Evolutionary conservation across 2,113 vertebrate species (phyloP).

Genomic region (Lophotis ruficrista): DNA sequence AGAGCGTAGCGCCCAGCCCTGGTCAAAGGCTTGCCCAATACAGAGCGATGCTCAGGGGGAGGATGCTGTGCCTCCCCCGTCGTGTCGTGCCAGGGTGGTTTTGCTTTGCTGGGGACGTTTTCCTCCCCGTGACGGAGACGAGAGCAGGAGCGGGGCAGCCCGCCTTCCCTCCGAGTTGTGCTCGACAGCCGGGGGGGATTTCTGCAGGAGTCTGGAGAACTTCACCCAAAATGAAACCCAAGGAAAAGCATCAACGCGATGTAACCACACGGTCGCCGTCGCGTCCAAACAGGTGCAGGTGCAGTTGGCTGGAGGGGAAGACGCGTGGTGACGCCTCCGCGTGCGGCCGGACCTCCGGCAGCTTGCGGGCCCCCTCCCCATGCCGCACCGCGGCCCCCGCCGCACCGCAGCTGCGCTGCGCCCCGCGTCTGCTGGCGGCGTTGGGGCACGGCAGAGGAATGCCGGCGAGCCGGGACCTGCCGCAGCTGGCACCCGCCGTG

Average conservation of each 20-base stretch:
- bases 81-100: rapidly evolving
- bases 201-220: neutral
- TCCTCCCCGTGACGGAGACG: rapidly evolving
- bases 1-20: rapidly evolving
- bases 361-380: neutral
- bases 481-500: neutral
- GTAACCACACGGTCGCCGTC: rapidly evolving
- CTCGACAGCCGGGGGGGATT: neutral
- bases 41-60: neutral
- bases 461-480: conserved; percentile 16
- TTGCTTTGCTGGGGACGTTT: neutral
- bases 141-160: neutral
- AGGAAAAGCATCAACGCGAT: rapidly evolving
- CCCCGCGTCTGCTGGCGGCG: neutral
- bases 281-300: rapidly evolving
- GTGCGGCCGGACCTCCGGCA: rapidly evolving
- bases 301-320: neutral
- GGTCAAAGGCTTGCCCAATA: neutral
- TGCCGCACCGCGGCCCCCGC: neutral
- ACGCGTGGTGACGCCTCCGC: rapidly evolving
- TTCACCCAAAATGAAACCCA: neutral
- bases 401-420: neutral
- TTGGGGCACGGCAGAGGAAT: conserved; percentile 2
- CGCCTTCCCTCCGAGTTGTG: rapidly evolving
- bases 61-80: neutral